A percentile compares a stretch with the other conserved stretches of the same genome.
Evolutionary conservation across 2,113 vertebrate genomes (phyloP).

Genomic region (Psilopogon haemacephalus): DNA sequence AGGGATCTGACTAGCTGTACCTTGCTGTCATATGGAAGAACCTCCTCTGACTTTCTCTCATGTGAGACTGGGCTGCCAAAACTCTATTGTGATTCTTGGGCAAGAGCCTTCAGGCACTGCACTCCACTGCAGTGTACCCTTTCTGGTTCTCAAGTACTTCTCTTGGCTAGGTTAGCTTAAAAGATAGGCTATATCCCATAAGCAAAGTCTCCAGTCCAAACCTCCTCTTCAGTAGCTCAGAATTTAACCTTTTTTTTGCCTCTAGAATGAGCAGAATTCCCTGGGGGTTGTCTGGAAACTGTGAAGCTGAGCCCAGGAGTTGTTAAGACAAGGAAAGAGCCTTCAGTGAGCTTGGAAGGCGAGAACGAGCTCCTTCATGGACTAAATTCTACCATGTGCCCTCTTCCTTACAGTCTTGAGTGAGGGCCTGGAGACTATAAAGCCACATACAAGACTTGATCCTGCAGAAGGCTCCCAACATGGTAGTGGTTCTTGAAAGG

Average conservation of each 20-base stretch:
- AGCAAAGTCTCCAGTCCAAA: background rate
- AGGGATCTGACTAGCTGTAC: background rate
- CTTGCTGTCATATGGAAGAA: background rate
- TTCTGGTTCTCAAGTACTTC: background rate
- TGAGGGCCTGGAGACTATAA: background rate
- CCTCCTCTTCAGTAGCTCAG: background rate
- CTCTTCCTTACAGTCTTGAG: background rate
- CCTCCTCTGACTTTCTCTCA: background rate
- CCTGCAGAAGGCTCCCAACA: background rate
- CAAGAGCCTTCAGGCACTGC: background rate
- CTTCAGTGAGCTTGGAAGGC: background rate
- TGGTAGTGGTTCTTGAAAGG: background rate
- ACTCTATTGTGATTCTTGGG: background rate
- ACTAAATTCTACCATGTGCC: background rate
- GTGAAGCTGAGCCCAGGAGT: background rate
- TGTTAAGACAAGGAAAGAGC: background rate
- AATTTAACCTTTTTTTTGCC: background rate
- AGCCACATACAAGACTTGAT: rapidly evolving
- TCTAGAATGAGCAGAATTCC: background rate
- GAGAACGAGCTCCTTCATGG: background rate
- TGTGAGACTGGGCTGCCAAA: background rate
- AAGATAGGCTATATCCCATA: background rate
- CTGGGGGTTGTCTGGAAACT: background rate
- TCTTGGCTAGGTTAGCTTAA: background rate
- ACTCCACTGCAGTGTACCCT: rapidly evolving